phyloP scores from a whole-genome alignment of 2,888 invertebrate genomes.

The Caenorhabditis sp. region DNA sequence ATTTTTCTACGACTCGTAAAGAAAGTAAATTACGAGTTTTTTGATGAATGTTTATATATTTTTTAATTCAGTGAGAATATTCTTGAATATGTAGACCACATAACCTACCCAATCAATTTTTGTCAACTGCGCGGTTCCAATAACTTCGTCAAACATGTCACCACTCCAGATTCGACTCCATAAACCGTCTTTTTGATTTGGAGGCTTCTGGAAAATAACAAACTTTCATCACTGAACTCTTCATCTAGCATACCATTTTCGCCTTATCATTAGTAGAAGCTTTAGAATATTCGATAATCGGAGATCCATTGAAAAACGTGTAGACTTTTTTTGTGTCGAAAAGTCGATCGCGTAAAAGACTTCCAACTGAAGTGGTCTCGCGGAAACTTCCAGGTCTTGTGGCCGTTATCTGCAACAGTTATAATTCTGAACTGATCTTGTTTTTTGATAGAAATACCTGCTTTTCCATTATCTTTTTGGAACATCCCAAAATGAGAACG shows the following conservation, averaged over 20 bases:
- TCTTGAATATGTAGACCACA: too few relatives aligned
- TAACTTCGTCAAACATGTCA: slow-evolving; percentile 36
- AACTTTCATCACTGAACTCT: background rate
- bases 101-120: slow-evolving; percentile 34
- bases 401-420: slow-evolving; percentile 21
- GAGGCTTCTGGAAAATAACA: background rate
- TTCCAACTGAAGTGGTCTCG: slow-evolving; percentile 34
- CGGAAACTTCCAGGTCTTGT: slow-evolving; percentile 34
- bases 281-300: slow-evolving; percentile 19
- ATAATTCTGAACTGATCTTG: background rate
- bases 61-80: too few relatives aligned
- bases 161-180: slow-evolving; percentile 38
- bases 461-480: slow-evolving; percentile 43
- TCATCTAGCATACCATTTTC: background rate
- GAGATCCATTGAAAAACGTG: background rate
- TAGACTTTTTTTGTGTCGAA: slow-evolving; percentile 16
- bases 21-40: too few relatives aligned
- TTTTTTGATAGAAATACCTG: slow-evolving; percentile 15
- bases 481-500: slow-evolving; percentile 38
- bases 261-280: slow-evolving; percentile 9
- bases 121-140: slow-evolving; percentile 24
- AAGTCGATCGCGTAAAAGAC: slow-evolving; percentile 36
- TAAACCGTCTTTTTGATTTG: background rate
- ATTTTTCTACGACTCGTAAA: too few relatives aligned
- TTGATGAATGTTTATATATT: too few relatives aligned